Percentiles rank a stretch among this genome's conserved stretches.
Evolutionary conservation across 92 coral and sea anemone genomes (phyloP).

Genomic region (Palythoa heliodiscus): DNA sequence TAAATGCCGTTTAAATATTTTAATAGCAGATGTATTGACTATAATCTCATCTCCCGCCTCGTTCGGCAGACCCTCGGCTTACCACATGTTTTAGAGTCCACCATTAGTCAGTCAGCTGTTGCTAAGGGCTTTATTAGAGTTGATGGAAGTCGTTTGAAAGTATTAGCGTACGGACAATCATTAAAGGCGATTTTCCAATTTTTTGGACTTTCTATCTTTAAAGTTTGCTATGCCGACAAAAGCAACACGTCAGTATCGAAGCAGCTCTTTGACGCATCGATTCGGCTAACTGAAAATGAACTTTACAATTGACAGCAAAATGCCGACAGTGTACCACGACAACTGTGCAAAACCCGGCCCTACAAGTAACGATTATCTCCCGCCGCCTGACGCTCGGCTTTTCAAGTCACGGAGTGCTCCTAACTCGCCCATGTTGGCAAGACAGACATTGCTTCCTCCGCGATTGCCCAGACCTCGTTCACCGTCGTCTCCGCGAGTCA

Average conservation of each 20-base stretch:
- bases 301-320: slow-evolving; percentile 64
- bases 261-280: neutral
- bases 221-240: neutral
- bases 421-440: slow-evolving; percentile 72
- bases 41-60: neutral
- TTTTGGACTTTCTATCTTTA: neutral
- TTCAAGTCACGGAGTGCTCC: slow-evolving; percentile 99
- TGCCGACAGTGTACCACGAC: slow-evolving; percentile 93
- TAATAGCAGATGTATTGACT: too few relatives aligned
- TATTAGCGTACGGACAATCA: neutral
- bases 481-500: slow-evolving; percentile 55
- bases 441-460: slow-evolving; percentile 62
- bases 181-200: neutral
- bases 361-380: slow-evolving; percentile 83
- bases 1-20: too few relatives aligned
- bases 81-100: neutral
- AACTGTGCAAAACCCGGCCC: slow-evolving; percentile 97
- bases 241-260: neutral
- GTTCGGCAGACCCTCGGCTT: neutral
- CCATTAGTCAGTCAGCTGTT: neutral
- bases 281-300: slow-evolving; percentile 13
- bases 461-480: slow-evolving; percentile 81
- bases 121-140: neutral
- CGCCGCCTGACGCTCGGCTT: slow-evolving; percentile 88
- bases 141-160: neutral